Base-by-base conservation (phyloP, 2,888 invertebrate genomes). In the Stenchaetothrips biformis region DNA sequence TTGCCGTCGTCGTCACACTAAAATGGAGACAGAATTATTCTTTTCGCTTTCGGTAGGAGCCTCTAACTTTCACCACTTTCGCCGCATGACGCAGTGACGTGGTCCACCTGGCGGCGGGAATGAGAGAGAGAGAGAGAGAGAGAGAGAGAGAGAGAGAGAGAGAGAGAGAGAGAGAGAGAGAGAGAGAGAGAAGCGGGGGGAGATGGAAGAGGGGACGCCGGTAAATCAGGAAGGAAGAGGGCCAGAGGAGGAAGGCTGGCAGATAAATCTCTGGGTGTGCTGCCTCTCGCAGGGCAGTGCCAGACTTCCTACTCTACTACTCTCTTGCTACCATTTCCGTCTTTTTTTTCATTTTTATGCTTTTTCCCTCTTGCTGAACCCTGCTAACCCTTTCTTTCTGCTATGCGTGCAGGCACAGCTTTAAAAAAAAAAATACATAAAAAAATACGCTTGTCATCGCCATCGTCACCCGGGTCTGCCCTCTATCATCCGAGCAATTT, bases 201-300 rank as follows among this genome's bases (percentile, higher is more conserved):
- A 25, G 18, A 59, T 18, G 59, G 59, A 59, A 59, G 67, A 21
- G 25, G 21, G 37, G 37, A 37, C 37, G 25, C 67, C 67, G 25
- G 67, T 74, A 74, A 74, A 74, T 74, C 67, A 74, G 67, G 25
- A 74, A 21, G 67, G 25, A 21, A 74, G 67, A 74, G 25, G 67
- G 53, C 16, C 18, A 59, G 67, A 74, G 21, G 67, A 74, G 67
- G 67, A 74, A 74, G 67, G 67, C 67, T 25, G 67, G 25, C 11
- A 74, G 25, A 74, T 74, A 74, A 74, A 74, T 74, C 67, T 74
- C 59, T 18, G 59, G 21, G 67, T 74, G 67, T 74, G 11, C 67
- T 25, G 21, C 21, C 67, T 25, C 67, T 74, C 25, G 21, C 21
- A 74, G 67, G 25, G 21, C 67, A 18, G 59, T 59, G 18, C 18